Conservation (phyloP, 1,140 invertebrate species). For the Andricus grossulariae region DNA sequence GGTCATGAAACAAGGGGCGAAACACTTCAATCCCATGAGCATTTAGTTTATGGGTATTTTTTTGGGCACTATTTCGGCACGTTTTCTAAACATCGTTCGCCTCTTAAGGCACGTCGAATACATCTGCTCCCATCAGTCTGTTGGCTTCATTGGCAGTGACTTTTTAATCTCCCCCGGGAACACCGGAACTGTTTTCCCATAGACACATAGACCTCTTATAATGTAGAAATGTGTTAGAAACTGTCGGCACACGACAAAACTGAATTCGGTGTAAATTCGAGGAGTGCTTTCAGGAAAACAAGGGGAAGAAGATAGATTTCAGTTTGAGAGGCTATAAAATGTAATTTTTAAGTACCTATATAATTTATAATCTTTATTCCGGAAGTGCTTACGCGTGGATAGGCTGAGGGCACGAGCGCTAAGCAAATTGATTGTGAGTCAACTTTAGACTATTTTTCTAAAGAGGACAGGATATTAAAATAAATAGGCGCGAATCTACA, state of each 20-base stretch:
- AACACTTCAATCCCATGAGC: neutral
- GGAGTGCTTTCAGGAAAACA: slow-evolving; percentile 31
- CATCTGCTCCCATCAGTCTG: slow-evolving; percentile 46
- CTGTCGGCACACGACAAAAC: slow-evolving; percentile 36
- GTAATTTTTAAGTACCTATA: neutral
- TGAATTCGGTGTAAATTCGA: slow-evolving; percentile 39
- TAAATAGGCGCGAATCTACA: too few species aligned
- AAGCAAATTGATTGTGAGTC: neutral
- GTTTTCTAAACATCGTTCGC: slow-evolving; percentile 63
- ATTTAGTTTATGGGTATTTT: neutral
- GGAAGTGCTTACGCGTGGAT: slow-evolving; percentile 5
- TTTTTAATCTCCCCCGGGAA: slow-evolving; percentile 38
- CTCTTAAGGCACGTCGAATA: slow-evolving; percentile 46
- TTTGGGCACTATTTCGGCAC: slow-evolving; percentile 57
- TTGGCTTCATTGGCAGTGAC: slow-evolving; percentile 38
- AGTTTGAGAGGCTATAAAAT: neutral
- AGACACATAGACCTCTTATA: neutral
- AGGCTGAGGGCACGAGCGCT: neutral
- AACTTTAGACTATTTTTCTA: neutral
- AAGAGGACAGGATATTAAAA: too few species aligned
- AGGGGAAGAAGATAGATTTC: neutral
- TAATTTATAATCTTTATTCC: neutral
- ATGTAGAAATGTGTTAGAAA: neutral
- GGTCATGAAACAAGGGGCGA: slow-evolving; percentile 34
- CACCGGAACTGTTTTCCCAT: neutral